These are phyloP conservation scores for Atherinosoma microstoma DNA, from an alignment of 2,797 vertebrate genomes.

Conservation along the genomic window DNA sequence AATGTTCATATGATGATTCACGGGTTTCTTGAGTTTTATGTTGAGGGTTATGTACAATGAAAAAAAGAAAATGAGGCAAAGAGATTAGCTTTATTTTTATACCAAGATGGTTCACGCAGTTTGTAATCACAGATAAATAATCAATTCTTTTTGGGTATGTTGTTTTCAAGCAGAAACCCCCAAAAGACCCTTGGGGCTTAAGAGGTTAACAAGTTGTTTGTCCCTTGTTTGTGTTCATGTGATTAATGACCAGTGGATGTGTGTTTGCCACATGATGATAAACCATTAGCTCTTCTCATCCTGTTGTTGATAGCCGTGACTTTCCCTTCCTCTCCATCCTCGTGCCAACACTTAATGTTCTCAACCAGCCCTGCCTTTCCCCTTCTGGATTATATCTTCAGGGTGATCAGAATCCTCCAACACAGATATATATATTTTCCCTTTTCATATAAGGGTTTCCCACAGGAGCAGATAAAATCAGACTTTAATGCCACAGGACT, in stretches of 20 bases:
- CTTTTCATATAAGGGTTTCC: conserved; percentile 36
- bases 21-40: too few species aligned
- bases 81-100: too few species aligned
- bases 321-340: background rate
- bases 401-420: conserved; percentile 13
- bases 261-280: conserved; percentile 32
- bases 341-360: background rate
- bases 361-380: conserved; percentile 3
- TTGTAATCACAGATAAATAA: too few species aligned
- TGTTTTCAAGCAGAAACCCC: too few species aligned
- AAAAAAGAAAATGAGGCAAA: too few species aligned
- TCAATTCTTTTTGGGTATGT: too few species aligned
- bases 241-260: background rate
- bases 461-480: conserved; percentile 37
- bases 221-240: conserved; percentile 4
- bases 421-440: conserved; percentile 12
- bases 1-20: too few species aligned
- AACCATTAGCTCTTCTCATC: conserved; percentile 22
- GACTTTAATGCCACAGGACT: conserved; percentile 39
- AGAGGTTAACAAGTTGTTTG: conserved; percentile 16
- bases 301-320: background rate
- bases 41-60: too few species aligned
- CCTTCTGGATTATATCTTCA: background rate
- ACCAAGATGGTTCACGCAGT: too few species aligned
- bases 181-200: too few species aligned